These are phyloP conservation scores for Drosophila bocqueti DNA, from an alignment of 1,140 invertebrate species.

Conservation along the genomic window DNA sequence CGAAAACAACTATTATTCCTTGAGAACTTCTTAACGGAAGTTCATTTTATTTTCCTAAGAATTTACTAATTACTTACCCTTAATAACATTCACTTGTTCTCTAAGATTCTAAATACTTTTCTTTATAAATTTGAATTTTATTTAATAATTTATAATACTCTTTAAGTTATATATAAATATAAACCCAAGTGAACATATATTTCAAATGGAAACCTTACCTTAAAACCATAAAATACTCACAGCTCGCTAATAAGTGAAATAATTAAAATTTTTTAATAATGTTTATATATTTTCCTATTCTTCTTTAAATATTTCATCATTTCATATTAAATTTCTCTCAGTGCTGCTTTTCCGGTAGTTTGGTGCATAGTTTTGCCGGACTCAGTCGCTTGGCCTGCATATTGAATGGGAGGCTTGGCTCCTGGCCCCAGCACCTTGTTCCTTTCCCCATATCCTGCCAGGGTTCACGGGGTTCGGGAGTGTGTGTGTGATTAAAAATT, in stretches of 20 bases:
- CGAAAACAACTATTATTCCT: no score
- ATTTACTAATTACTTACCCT: no score
- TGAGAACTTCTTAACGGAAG: no score
- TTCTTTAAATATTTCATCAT: no score
- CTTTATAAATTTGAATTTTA: background rate
- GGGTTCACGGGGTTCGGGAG: slow-evolving; percentile 52
- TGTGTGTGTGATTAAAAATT: slow-evolving; percentile 76
- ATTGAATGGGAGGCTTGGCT: slow-evolving; percentile 53
- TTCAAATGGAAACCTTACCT: background rate
- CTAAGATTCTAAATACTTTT: background rate
- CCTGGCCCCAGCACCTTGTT: background rate
- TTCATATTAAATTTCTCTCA: background rate
- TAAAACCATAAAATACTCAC: background rate
- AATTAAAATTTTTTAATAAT: background rate
- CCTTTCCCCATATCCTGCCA: slow-evolving; percentile 9
- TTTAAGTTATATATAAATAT: background rate
- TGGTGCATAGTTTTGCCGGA: slow-evolving; percentile 58
- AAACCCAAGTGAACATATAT: background rate
- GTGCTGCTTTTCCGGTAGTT: slow-evolving; percentile 20
- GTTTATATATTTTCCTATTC: background rate
- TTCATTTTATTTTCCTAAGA: no score
- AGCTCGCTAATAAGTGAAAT: background rate
- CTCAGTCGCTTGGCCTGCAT: slow-evolving; percentile 64
- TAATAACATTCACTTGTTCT: no score
- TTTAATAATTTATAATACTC: background rate